A percentile compares a stretch with the other conserved stretches of the same genome.
Conservation (phyloP, 2,888 invertebrate species). For the Neoscelio sp. region DNA sequence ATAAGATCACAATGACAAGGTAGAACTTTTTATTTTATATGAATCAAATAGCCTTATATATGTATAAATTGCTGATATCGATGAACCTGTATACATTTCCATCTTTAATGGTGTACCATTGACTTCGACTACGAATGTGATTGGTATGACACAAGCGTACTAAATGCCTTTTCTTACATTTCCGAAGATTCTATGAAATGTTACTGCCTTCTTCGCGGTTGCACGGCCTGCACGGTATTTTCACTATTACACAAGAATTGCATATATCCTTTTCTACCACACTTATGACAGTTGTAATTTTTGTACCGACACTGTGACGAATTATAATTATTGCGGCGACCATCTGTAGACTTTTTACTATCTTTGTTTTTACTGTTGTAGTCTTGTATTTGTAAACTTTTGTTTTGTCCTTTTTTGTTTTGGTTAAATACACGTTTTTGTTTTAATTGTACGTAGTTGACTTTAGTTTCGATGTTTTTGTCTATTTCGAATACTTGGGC, state of each 20-base stretch:
- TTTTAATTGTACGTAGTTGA: neutral
- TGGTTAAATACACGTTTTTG: neutral
- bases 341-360: neutral
- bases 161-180: no score
- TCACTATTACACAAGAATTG: neutral
- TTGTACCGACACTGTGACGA: neutral
- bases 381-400: neutral
- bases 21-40: neutral
- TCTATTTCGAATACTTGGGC: neutral
- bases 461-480: neutral
- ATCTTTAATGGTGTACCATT: neutral
- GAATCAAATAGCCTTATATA: neutral
- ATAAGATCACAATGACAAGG: neutral
- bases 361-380: neutral
- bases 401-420: neutral
- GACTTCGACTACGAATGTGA: neutral
- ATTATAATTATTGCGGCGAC: neutral
- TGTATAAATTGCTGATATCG: constrained; percentile 2
- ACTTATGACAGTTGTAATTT: neutral
- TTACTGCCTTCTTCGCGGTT: neutral
- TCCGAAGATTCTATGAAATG: no score
- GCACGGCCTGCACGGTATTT: neutral
- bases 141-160: no score
- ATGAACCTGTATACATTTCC: neutral
- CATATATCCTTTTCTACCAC: neutral